phyloP scores from a whole-genome alignment of 2,797 vertebrate genomes.

The Fundulus diaphanus region DNA sequence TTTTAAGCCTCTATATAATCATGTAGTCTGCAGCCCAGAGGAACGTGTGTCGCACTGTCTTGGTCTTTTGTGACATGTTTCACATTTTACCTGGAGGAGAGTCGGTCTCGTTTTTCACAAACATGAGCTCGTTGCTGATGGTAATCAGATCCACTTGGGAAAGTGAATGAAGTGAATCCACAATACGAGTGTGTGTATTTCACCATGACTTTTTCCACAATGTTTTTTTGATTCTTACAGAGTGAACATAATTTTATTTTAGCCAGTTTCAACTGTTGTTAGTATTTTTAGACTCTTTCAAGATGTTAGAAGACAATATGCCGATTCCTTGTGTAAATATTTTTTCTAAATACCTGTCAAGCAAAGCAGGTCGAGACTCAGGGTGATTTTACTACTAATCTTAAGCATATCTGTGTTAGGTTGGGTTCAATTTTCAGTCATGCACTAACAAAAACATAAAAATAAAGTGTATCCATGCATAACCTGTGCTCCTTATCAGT shows the following conservation, averaged over 20 bases:
- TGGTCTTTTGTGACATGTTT: slow-evolving; percentile 43
- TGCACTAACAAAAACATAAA: neutral
- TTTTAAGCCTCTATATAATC: neutral
- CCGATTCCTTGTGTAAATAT: neutral
- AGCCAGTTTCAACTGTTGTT: neutral
- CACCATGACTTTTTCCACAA: slow-evolving; percentile 29
- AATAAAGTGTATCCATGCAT: slow-evolving; percentile 25
- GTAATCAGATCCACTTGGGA: slow-evolving; percentile 82
- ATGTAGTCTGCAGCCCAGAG: slow-evolving; percentile 26
- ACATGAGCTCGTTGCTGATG: slow-evolving; percentile 57
- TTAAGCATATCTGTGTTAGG: neutral
- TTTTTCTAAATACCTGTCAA: neutral
- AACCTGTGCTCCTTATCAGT: neutral
- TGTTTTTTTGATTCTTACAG: neutral
- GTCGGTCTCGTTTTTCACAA: slow-evolving; percentile 63
- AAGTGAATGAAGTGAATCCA: slow-evolving; percentile 67
- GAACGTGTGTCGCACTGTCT: slow-evolving; percentile 34
- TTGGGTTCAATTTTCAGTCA: slow-evolving; percentile 5
- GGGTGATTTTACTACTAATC: neutral
- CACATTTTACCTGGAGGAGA: slow-evolving; percentile 35
- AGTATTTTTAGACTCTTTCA: neutral
- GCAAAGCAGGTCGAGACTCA: neutral
- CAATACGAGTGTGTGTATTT: slow-evolving; percentile 17
- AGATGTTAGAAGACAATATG: too few species aligned
- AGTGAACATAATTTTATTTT: neutral